phyloP scores from a whole-genome alignment of 2,113 vertebrate genomes.

The human (Homo sapiens) region DNA sequence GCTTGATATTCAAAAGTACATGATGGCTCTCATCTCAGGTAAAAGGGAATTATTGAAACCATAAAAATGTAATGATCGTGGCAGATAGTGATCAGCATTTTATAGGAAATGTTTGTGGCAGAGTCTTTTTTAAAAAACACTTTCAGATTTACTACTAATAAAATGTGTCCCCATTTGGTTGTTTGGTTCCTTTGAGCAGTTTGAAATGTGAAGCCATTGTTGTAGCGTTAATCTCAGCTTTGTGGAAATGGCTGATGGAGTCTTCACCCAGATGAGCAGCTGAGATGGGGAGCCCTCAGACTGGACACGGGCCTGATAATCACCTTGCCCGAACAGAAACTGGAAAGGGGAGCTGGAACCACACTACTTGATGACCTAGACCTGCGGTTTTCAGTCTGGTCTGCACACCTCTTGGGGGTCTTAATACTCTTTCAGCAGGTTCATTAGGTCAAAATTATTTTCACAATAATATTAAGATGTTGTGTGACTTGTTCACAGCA shows the following conservation, averaged over 20 bases:
- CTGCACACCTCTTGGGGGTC: neutral
- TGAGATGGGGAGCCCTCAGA: neutral
- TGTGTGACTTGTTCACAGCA: neutral
- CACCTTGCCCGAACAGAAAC: neutral
- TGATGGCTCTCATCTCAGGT: neutral
- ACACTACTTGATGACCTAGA: neutral
- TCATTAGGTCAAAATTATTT: neutral
- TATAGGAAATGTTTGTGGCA: neutral
- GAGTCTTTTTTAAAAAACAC: neutral
- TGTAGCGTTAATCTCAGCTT: neutral
- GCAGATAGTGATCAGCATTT: slow-evolving; percentile 14
- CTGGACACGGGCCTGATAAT: neutral
- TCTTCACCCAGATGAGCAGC: neutral
- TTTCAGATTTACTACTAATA: slow-evolving; percentile 21
- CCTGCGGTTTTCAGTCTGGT: neutral
- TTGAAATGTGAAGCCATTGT: neutral
- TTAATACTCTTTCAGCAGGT: neutral
- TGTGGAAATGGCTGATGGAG: neutral
- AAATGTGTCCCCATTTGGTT: neutral
- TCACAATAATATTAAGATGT: neutral
- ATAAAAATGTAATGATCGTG: neutral
- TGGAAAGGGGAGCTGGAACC: neutral
- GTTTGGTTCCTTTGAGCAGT: neutral
- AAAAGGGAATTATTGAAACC: slow-evolving; percentile 36
- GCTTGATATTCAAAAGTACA: slow-evolving; percentile 33